phyloP scores from a whole-genome alignment of 2,888 invertebrate genomes.

The Plemyria rubiginata region DNA sequence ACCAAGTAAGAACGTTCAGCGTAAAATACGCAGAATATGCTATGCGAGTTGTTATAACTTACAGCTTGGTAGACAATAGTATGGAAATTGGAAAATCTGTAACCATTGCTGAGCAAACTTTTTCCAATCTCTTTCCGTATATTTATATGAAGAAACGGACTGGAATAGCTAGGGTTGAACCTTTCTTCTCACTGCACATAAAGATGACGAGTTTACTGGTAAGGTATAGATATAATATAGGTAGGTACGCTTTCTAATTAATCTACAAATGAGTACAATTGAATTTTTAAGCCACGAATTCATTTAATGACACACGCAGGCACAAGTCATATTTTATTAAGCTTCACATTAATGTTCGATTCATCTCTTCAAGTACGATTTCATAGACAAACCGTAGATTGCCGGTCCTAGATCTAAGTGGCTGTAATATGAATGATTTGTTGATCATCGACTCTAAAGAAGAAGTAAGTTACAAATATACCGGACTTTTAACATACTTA shows the following conservation, averaged over 20 bases:
- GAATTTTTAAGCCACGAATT: too few species aligned
- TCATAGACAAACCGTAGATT: too few species aligned
- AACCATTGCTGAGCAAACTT: conserved; percentile 33
- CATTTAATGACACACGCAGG: too few species aligned
- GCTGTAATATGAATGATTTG: too few species aligned
- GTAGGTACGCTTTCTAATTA: neutral
- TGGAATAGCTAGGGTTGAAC: conserved; percentile 17
- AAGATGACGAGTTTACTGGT: neutral
- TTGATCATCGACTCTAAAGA: too few species aligned
- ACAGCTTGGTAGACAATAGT: conserved; percentile 29
- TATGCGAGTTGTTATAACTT: conserved; percentile 26
- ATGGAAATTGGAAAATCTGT: conserved; percentile 34
- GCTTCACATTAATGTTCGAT: too few species aligned
- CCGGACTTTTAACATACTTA: too few species aligned
- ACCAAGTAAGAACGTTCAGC: conserved; percentile 20
- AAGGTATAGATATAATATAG: neutral
- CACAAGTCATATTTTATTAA: too few species aligned
- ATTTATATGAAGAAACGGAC: conserved; percentile 27
- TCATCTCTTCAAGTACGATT: too few species aligned
- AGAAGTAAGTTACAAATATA: too few species aligned
- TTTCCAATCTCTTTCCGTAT: conserved; percentile 21
- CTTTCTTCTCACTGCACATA: conserved; percentile 2
- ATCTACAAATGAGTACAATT: too few species aligned
- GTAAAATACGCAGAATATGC: conserved; percentile 24
- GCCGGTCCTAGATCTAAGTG: too few species aligned